These are phyloP conservation scores for Sphenodon punctatus DNA, from an alignment of 2,797 vertebrate genomes.

Conservation along the genomic window DNA sequence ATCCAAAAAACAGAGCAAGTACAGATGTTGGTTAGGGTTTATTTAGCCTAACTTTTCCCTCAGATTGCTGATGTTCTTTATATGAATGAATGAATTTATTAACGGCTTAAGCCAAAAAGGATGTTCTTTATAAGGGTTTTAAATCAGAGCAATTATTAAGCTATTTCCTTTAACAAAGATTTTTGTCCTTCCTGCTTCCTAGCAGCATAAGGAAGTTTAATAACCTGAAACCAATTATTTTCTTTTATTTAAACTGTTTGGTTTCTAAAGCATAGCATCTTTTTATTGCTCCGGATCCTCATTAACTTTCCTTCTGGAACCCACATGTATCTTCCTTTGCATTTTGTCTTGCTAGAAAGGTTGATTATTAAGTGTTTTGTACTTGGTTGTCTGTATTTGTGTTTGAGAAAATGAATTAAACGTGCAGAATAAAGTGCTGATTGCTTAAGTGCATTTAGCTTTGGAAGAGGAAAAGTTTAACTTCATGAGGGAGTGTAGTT, in stretches of 20 bases:
- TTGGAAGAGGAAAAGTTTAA: not conserved
- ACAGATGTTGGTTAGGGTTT: not conserved
- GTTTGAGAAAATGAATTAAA: not conserved
- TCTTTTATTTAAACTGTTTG: not conserved
- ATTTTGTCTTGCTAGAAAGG: not conserved
- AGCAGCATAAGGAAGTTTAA: not conserved
- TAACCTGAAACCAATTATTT: not conserved
- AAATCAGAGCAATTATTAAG: not conserved
- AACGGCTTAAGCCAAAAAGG: no score
- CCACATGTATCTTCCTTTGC: not conserved
- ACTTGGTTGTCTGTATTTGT: not conserved
- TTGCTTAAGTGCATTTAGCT: not conserved
- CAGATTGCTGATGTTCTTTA: not conserved
- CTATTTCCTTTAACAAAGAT: not conserved
- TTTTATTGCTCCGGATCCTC: not conserved
- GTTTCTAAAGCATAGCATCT: not conserved
- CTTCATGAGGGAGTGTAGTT: slow-evolving; percentile 30
- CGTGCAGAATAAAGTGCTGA: not conserved
- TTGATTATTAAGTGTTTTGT: not conserved
- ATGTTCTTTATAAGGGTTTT: no score
- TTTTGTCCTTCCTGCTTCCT: not conserved
- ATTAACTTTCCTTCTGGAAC: not conserved
- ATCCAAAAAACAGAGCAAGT: not conserved
- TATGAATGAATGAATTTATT: no score
- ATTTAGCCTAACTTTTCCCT: not conserved